Conservation (phyloP, 2,797 vertebrate species). For the Phataginus tetradactyla region DNA sequence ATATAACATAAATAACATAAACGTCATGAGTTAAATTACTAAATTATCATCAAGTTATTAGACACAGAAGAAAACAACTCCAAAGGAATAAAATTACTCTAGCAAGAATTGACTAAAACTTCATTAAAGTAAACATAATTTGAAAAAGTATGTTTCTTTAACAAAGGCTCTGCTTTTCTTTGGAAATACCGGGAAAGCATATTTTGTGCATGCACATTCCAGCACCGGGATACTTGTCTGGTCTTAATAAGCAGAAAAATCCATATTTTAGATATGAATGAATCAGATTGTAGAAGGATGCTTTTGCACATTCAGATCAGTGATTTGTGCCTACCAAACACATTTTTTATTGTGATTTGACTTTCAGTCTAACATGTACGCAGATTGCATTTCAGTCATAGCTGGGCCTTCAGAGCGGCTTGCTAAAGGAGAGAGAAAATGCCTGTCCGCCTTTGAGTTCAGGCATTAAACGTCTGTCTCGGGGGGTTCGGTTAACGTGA, state of each 20-base stretch:
- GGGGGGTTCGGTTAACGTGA: constrained; percentile 60
- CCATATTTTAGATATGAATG: not conserved
- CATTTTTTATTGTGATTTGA: constrained; percentile 61
- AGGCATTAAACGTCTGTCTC: constrained; percentile 69
- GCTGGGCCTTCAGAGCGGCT: not conserved
- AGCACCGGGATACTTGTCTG: not conserved
- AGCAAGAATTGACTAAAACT: not conserved
- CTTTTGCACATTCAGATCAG: not conserved
- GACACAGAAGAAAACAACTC: not conserved
- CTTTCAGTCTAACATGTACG: constrained; percentile 3
- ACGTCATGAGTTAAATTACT: not conserved
- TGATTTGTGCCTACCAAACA: constrained; percentile 51
- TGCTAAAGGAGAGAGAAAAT: constrained; percentile 54
- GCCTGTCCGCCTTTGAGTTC: constrained; percentile 63
- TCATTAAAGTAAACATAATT: not conserved
- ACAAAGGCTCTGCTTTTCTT: not conserved
- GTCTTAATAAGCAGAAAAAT: constrained; percentile 24
- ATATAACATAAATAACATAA: not conserved
- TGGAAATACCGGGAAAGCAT: not conserved
- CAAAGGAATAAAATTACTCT: not conserved
- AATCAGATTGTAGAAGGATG: not conserved
- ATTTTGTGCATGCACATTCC: not conserved
- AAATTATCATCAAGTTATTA: not conserved
- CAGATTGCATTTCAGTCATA: constrained; percentile 46
- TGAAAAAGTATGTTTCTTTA: not conserved